phyloP scores from a whole-genome alignment of 2,888 invertebrate species.

The Oscheius onirici region DNA sequence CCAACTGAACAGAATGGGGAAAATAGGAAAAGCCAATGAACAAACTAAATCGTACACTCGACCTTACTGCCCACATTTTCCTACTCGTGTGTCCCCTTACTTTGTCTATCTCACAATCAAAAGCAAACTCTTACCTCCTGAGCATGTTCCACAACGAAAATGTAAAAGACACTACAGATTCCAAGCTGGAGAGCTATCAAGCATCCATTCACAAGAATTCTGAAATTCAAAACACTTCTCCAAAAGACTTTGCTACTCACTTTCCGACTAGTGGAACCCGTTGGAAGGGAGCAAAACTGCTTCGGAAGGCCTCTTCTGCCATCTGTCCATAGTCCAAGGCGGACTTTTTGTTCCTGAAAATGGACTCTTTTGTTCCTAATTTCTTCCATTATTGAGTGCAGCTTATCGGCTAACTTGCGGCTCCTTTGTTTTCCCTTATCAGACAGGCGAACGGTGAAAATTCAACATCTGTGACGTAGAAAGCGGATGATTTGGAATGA shows the following conservation, averaged over 20 bases:
- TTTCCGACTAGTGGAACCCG: constrained; percentile 49
- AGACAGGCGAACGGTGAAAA: background rate
- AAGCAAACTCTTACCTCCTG: constrained; percentile 55
- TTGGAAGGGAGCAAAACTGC: constrained; percentile 53
- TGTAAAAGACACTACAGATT: constrained; percentile 68
- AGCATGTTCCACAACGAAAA: constrained; percentile 63
- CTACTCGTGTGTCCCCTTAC: too few species aligned
- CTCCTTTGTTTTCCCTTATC: constrained; percentile 13
- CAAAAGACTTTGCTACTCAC: constrained; percentile 33
- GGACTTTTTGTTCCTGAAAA: constrained; percentile 18
- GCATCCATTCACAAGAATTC: constrained; percentile 60
- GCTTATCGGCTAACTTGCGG: background rate
- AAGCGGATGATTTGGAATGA: background rate
- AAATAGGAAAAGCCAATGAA: too few species aligned
- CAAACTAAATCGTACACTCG: too few species aligned
- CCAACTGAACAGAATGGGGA: too few species aligned
- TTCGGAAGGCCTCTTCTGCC: constrained; percentile 69
- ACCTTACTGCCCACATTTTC: too few species aligned
- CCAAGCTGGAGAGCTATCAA: constrained; percentile 65
- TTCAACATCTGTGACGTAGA: constrained; percentile 4
- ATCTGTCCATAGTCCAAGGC: constrained; percentile 73
- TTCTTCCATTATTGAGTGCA: background rate
- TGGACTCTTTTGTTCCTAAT: background rate
- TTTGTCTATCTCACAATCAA: too few species aligned
- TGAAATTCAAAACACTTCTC: constrained; percentile 32